Percentiles rank a stretch among this genome's conserved stretches.
These are phyloP conservation scores for Orthosia cruda DNA, from an alignment of 2,888 invertebrate species.

Conservation along the genomic window DNA sequence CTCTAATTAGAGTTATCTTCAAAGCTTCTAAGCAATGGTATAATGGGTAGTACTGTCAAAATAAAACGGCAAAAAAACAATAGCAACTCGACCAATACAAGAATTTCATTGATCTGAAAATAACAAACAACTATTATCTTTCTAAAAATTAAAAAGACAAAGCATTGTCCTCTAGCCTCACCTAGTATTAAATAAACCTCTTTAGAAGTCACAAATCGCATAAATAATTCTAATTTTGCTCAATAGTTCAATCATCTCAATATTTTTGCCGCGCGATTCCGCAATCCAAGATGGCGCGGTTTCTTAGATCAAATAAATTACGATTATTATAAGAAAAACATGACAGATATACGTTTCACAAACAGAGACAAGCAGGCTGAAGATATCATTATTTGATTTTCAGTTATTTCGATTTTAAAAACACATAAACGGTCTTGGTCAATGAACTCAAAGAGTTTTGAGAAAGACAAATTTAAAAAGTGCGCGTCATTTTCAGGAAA, in stretches of 20 bases:
- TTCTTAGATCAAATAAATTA: constrained; percentile 44
- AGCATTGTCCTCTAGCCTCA: not conserved
- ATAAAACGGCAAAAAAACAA: not conserved
- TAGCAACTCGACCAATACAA: not conserved
- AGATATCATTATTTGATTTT: constrained; percentile 20
- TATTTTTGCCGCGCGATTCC: not conserved
- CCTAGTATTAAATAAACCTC: not conserved
- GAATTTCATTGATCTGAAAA: not conserved
- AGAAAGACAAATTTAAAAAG: constrained; percentile 21
- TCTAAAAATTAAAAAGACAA: constrained; percentile 18
- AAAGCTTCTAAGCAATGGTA: not conserved
- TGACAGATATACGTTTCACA: constrained; percentile 36
- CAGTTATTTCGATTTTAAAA: constrained; percentile 31
- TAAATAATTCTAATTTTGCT: constrained; percentile 16
- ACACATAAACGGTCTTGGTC: constrained; percentile 21
- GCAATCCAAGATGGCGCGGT: constrained; percentile 21
- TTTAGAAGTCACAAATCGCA: not conserved
- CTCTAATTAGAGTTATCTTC: not conserved
- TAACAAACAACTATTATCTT: not conserved
- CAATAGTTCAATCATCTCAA: constrained; percentile 34
- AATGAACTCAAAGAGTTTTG: constrained; percentile 27
- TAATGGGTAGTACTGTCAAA: constrained; percentile 2
- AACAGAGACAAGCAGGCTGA: constrained; percentile 31
- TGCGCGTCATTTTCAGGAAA: constrained; percentile 46
- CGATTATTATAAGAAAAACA: constrained; percentile 20